Evolutionary conservation across 30 jellyfish, hydroid and myxozoan species (phyloP).

Genomic region (Aurelia sp.): DNA sequence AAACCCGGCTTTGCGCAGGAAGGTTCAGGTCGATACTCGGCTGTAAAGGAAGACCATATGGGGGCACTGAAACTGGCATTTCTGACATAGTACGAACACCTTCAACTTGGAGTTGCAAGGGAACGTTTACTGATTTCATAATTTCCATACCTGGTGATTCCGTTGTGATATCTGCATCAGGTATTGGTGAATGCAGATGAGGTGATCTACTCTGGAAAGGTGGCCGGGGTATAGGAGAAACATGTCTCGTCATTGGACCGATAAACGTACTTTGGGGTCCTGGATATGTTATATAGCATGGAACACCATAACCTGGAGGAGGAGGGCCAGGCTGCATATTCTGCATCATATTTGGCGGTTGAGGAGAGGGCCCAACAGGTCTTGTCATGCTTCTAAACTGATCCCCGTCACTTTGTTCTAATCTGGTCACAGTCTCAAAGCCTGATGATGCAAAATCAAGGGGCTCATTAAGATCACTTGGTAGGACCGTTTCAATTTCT

Average conservation of each 20-base stretch:
- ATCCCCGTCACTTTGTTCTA: background rate
- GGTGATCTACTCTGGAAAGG: constrained; percentile 23
- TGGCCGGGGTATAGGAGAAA: constrained; percentile 4
- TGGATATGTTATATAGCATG: background rate
- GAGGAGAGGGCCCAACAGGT: background rate
- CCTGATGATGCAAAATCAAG: constrained; percentile 24
- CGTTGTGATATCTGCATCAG: background rate
- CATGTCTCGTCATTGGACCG: constrained; percentile 17
- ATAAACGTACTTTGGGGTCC: constrained; percentile 31
- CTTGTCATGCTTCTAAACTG: background rate
- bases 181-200: constrained; percentile 4
- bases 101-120: background rate
- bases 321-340: background rate
- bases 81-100: background rate
- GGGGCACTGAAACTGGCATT: constrained; percentile 1
- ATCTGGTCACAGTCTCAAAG: background rate
- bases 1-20: background rate
- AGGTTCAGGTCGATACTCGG: background rate
- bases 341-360: background rate
- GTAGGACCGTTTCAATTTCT: constrained; percentile 2
- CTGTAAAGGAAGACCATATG: constrained; percentile 17
- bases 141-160: background rate
- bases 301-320: constrained; percentile 7
- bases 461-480: constrained; percentile 45
- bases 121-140: background rate